Evolutionary conservation across 2,113 vertebrate species (phyloP), one percentile per base, ranked within the genome.

Genomic region (Eolophus roseicapilla): DNA sequence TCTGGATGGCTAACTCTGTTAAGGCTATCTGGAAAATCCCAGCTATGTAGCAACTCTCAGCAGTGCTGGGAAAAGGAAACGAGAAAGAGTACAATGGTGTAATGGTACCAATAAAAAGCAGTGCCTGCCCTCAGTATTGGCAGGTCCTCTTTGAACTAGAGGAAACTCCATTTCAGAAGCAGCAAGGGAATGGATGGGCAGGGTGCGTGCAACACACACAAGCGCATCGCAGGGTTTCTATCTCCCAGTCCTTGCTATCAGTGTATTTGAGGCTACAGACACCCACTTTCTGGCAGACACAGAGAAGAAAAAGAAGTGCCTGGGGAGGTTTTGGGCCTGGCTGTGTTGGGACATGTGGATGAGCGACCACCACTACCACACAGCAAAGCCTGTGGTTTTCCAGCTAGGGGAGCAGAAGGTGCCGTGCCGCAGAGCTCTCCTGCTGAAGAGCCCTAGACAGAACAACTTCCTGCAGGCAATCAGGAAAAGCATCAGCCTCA

Each of bases 11-110:
- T 93, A 84, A 89, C 47, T 91, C 74, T 1, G 2, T 50, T 59
- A 75, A 75, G 88, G 82, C 62, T 86, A 79, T 47, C 64, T 67
- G 67, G 85, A 89, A 86, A 93, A 89, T 50, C 71, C 81, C 67
- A 70, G 35, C 77, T 82, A 86, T 64, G 60, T 3, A 82, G 53
- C 81, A 64, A 93, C 73, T 92, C 96, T 95, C 96, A 92, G 94
- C 86, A 86, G 62, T 27, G 41, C 68, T 81, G 77, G 89, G 85
- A 68, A 95, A 95, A 78, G 80, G 82, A 97, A 95, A 91, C 64
- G 85, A 92, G 93, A 80, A 86, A 82, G 76, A 29, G 74, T 49
- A 64, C 8, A 53, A 88, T 7, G 47, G 57, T 88, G 93, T 95
- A 94, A 93, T 7, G 31, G 60, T n/a, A 37, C 43, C 0, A 3